phyloP scores from a whole-genome alignment of 1,140 invertebrate species.

The Ips nitidus region DNA sequence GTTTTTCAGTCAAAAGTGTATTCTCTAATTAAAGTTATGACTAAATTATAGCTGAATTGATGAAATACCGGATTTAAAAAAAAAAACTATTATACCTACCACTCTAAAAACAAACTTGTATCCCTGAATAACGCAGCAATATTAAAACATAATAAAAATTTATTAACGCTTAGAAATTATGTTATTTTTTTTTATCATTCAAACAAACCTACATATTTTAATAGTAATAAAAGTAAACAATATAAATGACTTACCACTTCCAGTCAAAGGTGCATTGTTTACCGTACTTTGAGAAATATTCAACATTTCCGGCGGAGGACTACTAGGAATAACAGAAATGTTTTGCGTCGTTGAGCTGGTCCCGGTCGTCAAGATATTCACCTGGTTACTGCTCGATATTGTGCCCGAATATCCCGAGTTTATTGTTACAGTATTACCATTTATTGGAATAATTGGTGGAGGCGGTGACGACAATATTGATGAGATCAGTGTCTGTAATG shows the following conservation, averaged over 20 bases:
- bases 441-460: constrained; percentile 26
- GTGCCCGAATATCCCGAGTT: constrained; percentile 48
- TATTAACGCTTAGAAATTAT: too few species aligned
- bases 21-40: too few species aligned
- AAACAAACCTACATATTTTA: too few species aligned
- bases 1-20: too few species aligned
- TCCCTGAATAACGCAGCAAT: too few species aligned
- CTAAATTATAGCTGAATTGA: too few species aligned
- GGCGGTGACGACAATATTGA: constrained; percentile 14
- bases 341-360: constrained; percentile 43
- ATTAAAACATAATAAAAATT: too few species aligned
- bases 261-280: constrained; percentile 28
- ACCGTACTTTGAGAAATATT: constrained; percentile 32
- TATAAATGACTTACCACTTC: constrained; percentile 34
- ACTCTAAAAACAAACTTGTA: too few species aligned
- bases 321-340: constrained; percentile 45
- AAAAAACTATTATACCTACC: too few species aligned
- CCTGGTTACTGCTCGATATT: constrained; percentile 44
- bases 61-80: too few species aligned
- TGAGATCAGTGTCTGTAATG: constrained; percentile 4
- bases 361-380: constrained; percentile 46
- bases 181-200: too few species aligned
- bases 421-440: constrained; percentile 45
- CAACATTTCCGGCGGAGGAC: constrained; percentile 44
- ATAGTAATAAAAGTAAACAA: too few species aligned